These are phyloP conservation scores for Timema podura DNA, from an alignment of 2,888 invertebrate genomes.

Conservation along the genomic window DNA sequence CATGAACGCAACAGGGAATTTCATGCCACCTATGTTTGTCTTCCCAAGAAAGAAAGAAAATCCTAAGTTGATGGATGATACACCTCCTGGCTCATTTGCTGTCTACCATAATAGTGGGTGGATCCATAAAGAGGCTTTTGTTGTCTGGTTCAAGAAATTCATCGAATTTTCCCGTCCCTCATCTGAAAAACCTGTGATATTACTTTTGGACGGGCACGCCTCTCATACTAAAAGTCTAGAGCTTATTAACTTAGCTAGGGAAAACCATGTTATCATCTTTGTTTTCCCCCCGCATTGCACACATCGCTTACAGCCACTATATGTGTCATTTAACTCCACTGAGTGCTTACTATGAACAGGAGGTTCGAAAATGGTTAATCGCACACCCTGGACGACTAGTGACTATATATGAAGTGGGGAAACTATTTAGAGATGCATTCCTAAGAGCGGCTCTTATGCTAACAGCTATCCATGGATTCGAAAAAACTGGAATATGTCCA, in stretches of 20 bases:
- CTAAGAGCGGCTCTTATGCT: background rate
- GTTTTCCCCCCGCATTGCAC: conserved; percentile 8
- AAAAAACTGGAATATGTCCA: conserved; percentile 6
- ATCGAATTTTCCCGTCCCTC: conserved; percentile 22
- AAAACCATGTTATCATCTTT: background rate
- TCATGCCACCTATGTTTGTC: conserved; percentile 3
- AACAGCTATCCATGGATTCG: background rate
- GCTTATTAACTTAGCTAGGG: conserved; percentile 7
- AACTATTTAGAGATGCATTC: background rate
- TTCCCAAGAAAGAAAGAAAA: conserved; percentile 3
- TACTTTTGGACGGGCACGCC: background rate
- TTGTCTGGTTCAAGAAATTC: conserved; percentile 3
- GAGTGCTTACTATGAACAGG: background rate
- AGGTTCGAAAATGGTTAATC: conserved; percentile 5
- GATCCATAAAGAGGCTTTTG: conserved; percentile 26
- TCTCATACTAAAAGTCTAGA: conserved; percentile 6
- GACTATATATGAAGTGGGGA: conserved; percentile 8
- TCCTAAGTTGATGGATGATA: conserved; percentile 28
- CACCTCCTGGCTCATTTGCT: conserved; percentile 28
- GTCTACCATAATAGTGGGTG: conserved; percentile 30
- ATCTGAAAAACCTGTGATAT: conserved; percentile 7
- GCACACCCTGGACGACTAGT: conserved; percentile 3
- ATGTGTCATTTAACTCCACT: conserved; percentile 7
- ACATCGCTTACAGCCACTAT: background rate
- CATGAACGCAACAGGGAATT: conserved; percentile 21